phyloP scores from a whole-genome alignment of 2,113 vertebrate species.

The Gymnarchus niloticus region DNA sequence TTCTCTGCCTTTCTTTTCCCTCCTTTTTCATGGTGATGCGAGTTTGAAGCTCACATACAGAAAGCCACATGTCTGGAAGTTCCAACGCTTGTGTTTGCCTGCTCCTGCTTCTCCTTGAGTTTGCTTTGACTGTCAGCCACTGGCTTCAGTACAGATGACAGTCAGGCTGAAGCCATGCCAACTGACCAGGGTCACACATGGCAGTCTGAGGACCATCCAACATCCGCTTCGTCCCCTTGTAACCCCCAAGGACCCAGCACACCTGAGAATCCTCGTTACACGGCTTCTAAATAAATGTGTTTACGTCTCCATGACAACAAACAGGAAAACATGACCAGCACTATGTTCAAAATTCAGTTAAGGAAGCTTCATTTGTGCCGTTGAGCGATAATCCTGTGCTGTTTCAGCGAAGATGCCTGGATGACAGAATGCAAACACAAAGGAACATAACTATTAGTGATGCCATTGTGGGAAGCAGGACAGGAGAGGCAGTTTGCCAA shows the following conservation, averaged over 20 bases:
- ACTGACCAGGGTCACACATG: not conserved
- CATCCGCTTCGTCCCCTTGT: not conserved
- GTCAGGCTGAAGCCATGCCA: too few relatives aligned
- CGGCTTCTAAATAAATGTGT: too few relatives aligned
- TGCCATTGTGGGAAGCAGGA: not conserved
- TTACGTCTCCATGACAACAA: not conserved
- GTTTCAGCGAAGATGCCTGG: not conserved
- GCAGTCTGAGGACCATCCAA: not conserved
- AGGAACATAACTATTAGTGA: not conserved
- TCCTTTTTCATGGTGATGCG: not conserved
- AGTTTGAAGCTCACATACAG: not conserved
- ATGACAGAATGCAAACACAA: not conserved
- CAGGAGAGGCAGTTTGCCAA: not conserved
- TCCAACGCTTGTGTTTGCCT: not conserved
- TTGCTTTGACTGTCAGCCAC: not conserved
- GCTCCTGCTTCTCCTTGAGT: not conserved
- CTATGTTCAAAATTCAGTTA: too few relatives aligned
- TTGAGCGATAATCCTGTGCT: not conserved
- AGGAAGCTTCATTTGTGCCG: not conserved
- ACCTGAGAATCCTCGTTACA: not conserved
- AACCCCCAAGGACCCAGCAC: not conserved
- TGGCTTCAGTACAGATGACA: too few relatives aligned
- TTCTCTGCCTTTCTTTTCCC: conserved; percentile 43
- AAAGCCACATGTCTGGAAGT: not conserved
- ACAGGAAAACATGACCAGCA: too few relatives aligned